Base-by-base conservation (phyloP, 2,797 vertebrate genomes). In the Microctenopoma lineatum region DNA sequence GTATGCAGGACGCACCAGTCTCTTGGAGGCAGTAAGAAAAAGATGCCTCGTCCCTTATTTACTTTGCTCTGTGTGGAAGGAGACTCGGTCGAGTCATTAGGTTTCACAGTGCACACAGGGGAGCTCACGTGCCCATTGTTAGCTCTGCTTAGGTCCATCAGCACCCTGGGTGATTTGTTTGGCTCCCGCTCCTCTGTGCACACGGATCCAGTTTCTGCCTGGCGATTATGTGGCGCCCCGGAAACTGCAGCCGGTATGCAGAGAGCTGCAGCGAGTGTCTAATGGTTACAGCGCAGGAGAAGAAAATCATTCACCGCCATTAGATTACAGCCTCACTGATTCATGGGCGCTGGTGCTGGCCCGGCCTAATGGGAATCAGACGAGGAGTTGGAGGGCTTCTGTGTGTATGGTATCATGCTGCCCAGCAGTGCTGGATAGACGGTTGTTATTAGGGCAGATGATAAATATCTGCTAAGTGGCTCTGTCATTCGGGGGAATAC, bases 271-370 rank as follows among this genome's bases (percentile, higher is more conserved):
- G 83, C 79, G 29, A 73, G 66, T 85, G 84, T 93, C 93, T 94
- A 94, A 94, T 94, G 94, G 94, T 94, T 94, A 93, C 94, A 95
- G 90, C 83, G 54, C 45, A 70, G 75, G 81, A 87, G 84, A 75
- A 85, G 81, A 89, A 92, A 94, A 94, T 93, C 92, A 91, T 93
- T 94, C 81, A 73, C 59, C 79, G 78, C 91, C 92, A 93, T 94
- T 94, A 92, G 92, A 92, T 94, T 94, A 93, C 89, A 85, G 90
- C 92, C 79, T 51, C 89, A 88, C 86, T 92, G 92, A 94, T 93
- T 94, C 91, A 93, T 92, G 90, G 80, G 75, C 88, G 90, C 91
- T 90, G 91, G 62, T 75, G 88, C 87, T 86, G 83, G 71, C 51
- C 16, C 10, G 66, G 79, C 78, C 70, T 93, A 93, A 94, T 90